phyloP scores from a whole-genome alignment of 1,140 invertebrate genomes.

The Zophobas morio region DNA sequence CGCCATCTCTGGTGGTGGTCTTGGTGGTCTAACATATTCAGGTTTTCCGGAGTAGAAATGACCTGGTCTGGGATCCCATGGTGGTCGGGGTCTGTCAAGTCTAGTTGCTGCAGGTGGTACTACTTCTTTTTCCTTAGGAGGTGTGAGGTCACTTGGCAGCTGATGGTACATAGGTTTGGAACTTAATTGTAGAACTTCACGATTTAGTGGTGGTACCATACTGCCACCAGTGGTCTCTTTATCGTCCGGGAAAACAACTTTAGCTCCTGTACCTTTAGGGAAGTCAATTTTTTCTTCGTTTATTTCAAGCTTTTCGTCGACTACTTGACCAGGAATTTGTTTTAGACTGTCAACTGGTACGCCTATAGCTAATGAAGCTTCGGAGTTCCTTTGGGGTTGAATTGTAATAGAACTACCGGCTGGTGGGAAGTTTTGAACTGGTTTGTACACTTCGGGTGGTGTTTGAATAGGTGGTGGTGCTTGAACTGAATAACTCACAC shows the following conservation, averaged over 20 bases:
- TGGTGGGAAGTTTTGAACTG: slow-evolving; percentile 12
- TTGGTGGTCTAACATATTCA: slow-evolving; percentile 64
- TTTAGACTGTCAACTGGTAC: slow-evolving; percentile 60
- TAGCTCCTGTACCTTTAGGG: slow-evolving; percentile 57
- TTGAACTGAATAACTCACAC: slow-evolving; percentile 47
- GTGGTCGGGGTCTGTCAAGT: slow-evolving; percentile 60
- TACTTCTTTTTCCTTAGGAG: slow-evolving; percentile 61
- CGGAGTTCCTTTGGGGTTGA: slow-evolving; percentile 63
- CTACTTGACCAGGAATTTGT: slow-evolving; percentile 64
- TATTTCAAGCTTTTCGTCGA: slow-evolving; percentile 64
- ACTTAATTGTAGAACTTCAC: slow-evolving; percentile 63
- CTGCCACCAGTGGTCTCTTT: slow-evolving; percentile 49
- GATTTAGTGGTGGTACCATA: slow-evolving; percentile 52
- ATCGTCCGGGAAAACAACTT: slow-evolving; percentile 66
- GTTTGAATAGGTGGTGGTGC: background rate
- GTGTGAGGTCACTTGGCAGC: slow-evolving; percentile 65
- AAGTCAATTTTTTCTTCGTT: slow-evolving; percentile 58
- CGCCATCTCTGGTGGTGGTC: slow-evolving; percentile 59
- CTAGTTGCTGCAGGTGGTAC: slow-evolving; percentile 37
- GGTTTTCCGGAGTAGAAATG: slow-evolving; percentile 65
- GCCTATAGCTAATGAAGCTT: slow-evolving; percentile 65
- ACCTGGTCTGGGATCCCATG: slow-evolving; percentile 66
- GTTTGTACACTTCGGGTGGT: slow-evolving; percentile 31
- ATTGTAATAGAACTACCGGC: slow-evolving; percentile 60
- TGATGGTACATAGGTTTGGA: slow-evolving; percentile 67